Conservation (phyloP, 2,888 invertebrate genomes). For the Lissonota sp. region DNA sequence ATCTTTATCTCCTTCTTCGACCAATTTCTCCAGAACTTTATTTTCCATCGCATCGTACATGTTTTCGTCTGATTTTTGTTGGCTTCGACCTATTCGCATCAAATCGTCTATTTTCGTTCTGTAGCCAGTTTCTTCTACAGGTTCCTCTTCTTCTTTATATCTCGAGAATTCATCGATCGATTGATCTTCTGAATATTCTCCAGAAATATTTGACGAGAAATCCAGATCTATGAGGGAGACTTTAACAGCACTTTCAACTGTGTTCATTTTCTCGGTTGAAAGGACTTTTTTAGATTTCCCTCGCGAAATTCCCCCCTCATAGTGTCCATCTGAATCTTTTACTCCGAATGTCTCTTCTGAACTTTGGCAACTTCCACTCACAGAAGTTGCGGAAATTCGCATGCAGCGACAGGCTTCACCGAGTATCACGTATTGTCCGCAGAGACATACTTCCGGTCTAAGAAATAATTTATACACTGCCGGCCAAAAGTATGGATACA, state of each 20-base stretch:
- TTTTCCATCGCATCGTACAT: neutral
- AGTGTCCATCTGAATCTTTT: neutral
- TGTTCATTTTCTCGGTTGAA: neutral
- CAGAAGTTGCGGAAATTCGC: neutral
- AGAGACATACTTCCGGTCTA: slow-evolving; percentile 53
- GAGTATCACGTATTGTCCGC: slow-evolving; percentile 45
- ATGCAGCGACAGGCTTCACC: slow-evolving; percentile 47
- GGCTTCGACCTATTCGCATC: neutral
- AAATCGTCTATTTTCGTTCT: neutral
- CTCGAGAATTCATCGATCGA: neutral
- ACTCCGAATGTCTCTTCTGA: neutral
- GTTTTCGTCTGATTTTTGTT: neutral
- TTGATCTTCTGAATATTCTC: neutral
- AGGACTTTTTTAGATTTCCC: neutral
- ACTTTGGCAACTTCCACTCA: slow-evolving; percentile 3
- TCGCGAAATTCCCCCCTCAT: neutral
- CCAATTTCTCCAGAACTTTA: neutral
- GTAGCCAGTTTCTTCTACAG: neutral
- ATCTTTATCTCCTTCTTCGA: neutral
- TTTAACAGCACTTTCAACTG: neutral
- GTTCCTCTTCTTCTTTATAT: neutral
- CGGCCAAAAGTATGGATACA: no score
- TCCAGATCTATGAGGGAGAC: neutral
- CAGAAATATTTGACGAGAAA: neutral
- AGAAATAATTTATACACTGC: slow-evolving; percentile 9